A percentile compares a stretch with the other conserved stretches of the same genome.
These are phyloP conservation scores for Poecilobothrus nobilitatus DNA, from an alignment of 2,888 invertebrate genomes.

Conservation along the genomic window DNA sequence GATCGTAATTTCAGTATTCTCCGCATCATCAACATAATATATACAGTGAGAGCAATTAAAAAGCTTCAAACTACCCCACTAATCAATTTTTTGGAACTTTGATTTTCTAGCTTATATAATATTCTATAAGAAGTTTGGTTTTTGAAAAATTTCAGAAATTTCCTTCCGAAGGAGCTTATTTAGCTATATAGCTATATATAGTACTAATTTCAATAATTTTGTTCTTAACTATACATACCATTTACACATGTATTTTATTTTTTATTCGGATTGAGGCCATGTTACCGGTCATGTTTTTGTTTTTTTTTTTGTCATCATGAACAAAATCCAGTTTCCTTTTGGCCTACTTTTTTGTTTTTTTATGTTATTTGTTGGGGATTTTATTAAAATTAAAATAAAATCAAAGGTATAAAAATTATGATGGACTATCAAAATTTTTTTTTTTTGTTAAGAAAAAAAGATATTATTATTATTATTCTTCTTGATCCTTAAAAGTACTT, in stretches of 20 bases:
- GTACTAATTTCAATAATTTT: too few relatives aligned
- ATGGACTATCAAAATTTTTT: not conserved
- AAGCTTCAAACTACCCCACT: too few relatives aligned
- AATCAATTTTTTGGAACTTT: too few relatives aligned
- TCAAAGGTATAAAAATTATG: slow-evolving; percentile 1
- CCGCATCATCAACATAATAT: too few relatives aligned
- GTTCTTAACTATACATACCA: not conserved
- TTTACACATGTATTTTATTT: not conserved
- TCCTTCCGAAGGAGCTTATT: too few relatives aligned
- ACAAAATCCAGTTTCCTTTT: not conserved
- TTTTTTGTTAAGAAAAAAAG: not conserved
- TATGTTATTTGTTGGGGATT: not conserved
- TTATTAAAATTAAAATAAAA: not conserved
- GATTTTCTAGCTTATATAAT: too few relatives aligned
- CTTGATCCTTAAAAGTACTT: not conserved
- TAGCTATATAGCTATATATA: too few relatives aligned
- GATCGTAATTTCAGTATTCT: too few relatives aligned
- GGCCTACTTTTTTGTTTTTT: not conserved
- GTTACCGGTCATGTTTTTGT: not conserved
- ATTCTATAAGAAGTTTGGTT: too few relatives aligned
- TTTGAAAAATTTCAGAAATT: too few relatives aligned
- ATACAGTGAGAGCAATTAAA: too few relatives aligned
- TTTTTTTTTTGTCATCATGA: not conserved
- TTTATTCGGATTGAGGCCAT: not conserved
- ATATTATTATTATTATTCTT: not conserved